phyloP scores from a whole-genome alignment of 2,113 vertebrate species.

The Podarcis raffonei region DNA sequence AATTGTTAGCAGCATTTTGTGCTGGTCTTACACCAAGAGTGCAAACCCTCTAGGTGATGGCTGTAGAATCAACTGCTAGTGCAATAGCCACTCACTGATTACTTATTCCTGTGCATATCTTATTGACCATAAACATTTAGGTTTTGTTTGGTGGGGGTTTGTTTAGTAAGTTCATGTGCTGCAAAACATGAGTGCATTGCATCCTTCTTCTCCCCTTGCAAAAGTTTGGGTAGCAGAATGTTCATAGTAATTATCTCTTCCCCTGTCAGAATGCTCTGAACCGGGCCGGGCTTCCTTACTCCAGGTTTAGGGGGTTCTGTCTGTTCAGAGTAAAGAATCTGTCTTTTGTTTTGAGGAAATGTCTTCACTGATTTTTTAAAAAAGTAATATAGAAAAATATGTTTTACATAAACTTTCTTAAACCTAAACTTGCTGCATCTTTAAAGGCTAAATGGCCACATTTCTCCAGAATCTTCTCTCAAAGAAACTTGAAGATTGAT shows the following conservation, averaged over 20 bases:
- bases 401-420: rapidly evolving
- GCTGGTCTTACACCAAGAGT: not conserved
- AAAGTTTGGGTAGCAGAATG: too few species aligned
- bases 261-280: not conserved
- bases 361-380: not conserved
- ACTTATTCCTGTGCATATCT: not conserved
- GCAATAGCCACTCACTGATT: not conserved
- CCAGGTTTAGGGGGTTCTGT: not conserved
- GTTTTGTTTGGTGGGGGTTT: not conserved
- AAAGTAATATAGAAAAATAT: not conserved
- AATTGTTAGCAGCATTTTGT: not conserved
- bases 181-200: not conserved
- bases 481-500: slow-evolving; percentile 22
- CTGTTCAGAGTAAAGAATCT: not conserved
- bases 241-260: not conserved
- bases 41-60: not conserved
- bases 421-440: not conserved
- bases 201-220: not conserved
- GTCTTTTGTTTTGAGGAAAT: not conserved
- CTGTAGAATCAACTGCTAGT: not conserved
- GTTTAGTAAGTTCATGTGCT: not conserved
- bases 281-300: too few species aligned
- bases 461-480: slow-evolving; percentile 24
- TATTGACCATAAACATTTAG: not conserved
- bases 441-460: not conserved